Conservation (phyloP, 2,797 vertebrate genomes). For the Pogonophryne albipinna region DNA sequence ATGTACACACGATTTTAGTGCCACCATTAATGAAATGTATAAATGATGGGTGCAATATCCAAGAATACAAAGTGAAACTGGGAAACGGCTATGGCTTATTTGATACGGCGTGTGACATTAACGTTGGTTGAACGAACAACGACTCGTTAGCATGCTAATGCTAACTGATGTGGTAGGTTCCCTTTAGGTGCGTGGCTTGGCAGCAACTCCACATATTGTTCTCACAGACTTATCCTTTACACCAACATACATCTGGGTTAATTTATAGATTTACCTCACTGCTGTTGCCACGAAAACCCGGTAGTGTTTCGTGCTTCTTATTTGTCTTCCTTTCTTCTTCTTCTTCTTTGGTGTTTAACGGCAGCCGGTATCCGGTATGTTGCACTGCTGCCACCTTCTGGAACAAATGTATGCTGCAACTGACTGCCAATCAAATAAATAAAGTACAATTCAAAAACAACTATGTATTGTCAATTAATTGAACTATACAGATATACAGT, state of each 20-base stretch:
- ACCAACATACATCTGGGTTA: background rate
- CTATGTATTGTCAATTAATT: too few relatives aligned
- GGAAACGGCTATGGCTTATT: background rate
- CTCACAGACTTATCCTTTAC: background rate
- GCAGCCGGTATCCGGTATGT: too few relatives aligned
- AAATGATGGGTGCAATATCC: background rate
- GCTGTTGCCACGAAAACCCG: conserved; percentile 12
- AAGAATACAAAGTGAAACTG: too few relatives aligned
- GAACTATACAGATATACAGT: too few relatives aligned
- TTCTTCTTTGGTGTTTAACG: too few relatives aligned
- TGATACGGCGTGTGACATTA: background rate
- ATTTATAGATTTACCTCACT: conserved; percentile 22
- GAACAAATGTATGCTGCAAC: too few relatives aligned
- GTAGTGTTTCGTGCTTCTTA: conserved; percentile 10
- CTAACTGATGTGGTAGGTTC: conserved; percentile 7
- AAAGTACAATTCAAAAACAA: too few relatives aligned
- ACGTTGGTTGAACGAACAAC: background rate
- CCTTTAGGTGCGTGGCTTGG: background rate
- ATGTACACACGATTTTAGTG: background rate
- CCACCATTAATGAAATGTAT: background rate
- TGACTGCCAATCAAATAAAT: too few relatives aligned
- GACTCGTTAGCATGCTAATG: conserved; percentile 32
- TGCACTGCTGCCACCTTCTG: too few relatives aligned
- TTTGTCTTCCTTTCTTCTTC: too few relatives aligned
- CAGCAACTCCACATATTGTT: background rate